A percentile compares a stretch with the other conserved stretches of the same genome.
Conservation (phyloP, 2,888 invertebrate genomes). For the Hemicrepidius hirtus region DNA sequence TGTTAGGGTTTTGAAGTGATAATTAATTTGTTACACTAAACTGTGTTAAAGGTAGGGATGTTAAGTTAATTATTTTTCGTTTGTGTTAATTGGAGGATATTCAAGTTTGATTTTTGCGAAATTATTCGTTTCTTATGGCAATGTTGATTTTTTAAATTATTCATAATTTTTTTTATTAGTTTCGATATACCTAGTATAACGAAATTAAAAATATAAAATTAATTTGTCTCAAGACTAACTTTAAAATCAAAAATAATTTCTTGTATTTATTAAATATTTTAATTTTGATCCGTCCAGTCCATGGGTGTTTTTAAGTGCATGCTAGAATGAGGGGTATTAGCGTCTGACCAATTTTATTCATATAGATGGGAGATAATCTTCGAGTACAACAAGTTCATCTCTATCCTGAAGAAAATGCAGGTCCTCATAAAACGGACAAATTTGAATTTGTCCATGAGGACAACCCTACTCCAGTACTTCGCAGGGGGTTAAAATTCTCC, state of each 20-base stretch:
- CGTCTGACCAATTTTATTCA: not conserved
- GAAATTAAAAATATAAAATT: too few species aligned
- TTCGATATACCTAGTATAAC: too few species aligned
- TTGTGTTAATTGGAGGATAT: too few species aligned
- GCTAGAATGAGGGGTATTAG: too few species aligned
- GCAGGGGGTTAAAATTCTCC: slow-evolving; percentile 84
- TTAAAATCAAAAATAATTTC: too few species aligned
- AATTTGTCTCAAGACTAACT: too few species aligned
- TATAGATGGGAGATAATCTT: slow-evolving; percentile 61
- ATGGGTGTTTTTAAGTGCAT: too few species aligned
- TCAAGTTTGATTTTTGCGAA: not conserved
- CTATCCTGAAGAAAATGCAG: slow-evolving; percentile 82
- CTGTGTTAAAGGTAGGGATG: not conserved
- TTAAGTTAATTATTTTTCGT: too few species aligned
- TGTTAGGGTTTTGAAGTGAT: not conserved
- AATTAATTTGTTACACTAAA: not conserved
- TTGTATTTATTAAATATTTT: too few species aligned
- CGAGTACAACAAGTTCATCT: slow-evolving; percentile 78
- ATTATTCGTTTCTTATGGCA: not conserved
- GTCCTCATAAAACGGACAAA: slow-evolving; percentile 80
- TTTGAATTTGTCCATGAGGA: slow-evolving; percentile 82
- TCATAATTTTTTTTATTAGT: too few species aligned
- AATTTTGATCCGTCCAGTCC: too few species aligned
- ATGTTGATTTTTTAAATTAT: too few species aligned
- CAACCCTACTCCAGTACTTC: slow-evolving; percentile 77